Evolutionary conservation across 2,797 vertebrate species (phyloP).

Genomic region (Pangasius mekongensis): DNA sequence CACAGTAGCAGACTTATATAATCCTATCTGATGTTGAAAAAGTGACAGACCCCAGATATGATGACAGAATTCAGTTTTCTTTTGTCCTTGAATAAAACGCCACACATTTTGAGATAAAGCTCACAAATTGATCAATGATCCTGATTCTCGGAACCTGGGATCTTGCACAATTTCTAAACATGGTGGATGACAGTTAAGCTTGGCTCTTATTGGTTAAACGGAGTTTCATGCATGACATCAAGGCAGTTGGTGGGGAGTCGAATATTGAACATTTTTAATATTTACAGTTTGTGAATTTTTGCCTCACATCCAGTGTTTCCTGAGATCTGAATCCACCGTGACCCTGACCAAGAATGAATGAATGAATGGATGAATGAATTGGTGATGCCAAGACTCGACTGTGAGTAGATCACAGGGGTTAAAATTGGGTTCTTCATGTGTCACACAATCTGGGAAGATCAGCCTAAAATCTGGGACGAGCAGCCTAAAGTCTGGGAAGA

Average conservation of each 20-base stretch:
- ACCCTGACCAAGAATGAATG: background rate
- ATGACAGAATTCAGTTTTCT: background rate
- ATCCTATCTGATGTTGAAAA: background rate
- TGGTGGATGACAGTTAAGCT: background rate
- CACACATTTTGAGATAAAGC: background rate
- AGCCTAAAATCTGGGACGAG: background rate
- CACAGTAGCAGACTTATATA: background rate
- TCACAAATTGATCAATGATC: background rate
- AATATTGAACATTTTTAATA: background rate
- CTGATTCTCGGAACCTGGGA: background rate
- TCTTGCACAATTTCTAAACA: background rate
- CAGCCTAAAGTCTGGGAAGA: background rate
- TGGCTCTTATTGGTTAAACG: background rate
- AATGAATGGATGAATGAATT: background rate
- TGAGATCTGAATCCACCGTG: background rate
- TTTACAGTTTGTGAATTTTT: background rate
- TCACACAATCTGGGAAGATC: background rate
- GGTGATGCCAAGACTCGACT: background rate
- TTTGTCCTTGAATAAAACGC: background rate
- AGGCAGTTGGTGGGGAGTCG: background rate
- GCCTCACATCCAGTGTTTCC: background rate
- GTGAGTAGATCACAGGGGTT: background rate
- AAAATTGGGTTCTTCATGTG: background rate
- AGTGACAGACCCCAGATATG: background rate
- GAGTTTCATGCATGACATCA: background rate